phyloP scores from a whole-genome alignment of 2,113 vertebrate genomes.

The Proterorhinus semilunaris region DNA sequence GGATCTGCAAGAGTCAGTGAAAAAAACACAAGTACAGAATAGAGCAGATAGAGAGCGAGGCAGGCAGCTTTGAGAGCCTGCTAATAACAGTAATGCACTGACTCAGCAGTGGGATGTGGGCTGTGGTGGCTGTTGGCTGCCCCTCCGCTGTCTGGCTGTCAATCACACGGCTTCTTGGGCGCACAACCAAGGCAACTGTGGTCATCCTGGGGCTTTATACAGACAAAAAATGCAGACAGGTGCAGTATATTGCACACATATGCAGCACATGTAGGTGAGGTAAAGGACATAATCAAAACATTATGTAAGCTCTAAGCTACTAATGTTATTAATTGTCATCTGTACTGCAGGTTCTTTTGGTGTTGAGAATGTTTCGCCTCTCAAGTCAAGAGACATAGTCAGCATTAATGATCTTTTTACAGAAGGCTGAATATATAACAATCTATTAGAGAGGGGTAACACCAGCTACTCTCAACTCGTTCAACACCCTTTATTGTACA shows the following conservation, averaged over 20 bases:
- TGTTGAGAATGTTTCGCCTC: too few species aligned
- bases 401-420: too few species aligned
- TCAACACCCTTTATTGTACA: too few species aligned
- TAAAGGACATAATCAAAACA: neutral
- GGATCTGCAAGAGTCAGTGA: constrained; percentile 31
- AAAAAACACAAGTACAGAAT: constrained; percentile 16
- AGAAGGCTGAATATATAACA: too few species aligned
- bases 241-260: neutral
- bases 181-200: constrained; percentile 18
- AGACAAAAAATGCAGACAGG: neutral
- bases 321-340: too few species aligned
- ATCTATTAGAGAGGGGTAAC: too few species aligned
- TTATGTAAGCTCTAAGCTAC: too few species aligned
- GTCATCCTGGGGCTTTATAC: constrained; percentile 16
- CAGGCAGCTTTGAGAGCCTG: constrained; percentile 40
- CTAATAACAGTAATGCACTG: constrained; percentile 70
- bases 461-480: too few species aligned
- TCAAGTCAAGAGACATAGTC: too few species aligned
- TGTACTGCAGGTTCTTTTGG: too few species aligned
- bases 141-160: constrained; percentile 45
- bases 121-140: constrained; percentile 47
- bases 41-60: constrained; percentile 28
- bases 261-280: neutral
- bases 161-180: constrained; percentile 36
- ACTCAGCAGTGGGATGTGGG: constrained; percentile 56